phyloP scores from a whole-genome alignment of 2,888 invertebrate genomes.

The Apocheima hispidaria region DNA sequence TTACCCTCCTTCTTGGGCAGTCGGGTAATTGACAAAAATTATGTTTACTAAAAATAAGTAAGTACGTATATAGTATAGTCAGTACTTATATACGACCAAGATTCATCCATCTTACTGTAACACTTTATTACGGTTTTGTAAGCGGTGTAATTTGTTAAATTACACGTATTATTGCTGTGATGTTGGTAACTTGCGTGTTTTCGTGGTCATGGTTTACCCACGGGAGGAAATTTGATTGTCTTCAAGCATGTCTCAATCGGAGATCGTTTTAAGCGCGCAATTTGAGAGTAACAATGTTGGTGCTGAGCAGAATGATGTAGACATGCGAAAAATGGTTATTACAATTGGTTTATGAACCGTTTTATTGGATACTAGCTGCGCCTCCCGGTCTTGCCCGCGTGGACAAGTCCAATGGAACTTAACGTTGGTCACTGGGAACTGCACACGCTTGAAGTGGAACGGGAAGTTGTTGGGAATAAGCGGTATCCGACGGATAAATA shows the following conservation, averaged over 20 bases:
- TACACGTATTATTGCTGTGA: conserved; percentile 46
- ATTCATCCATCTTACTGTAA: conserved; percentile 31
- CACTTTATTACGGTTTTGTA: conserved; percentile 41
- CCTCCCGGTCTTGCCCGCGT: no score
- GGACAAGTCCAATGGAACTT: no score
- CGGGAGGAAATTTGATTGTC: conserved; percentile 9
- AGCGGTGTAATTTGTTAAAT: conserved; percentile 43
- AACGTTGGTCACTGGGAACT: no score
- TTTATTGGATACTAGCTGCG: no score
- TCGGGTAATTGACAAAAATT: no score
- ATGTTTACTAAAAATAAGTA: no score
- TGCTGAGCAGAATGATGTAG: not conserved
- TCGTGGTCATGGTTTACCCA: conserved; percentile 17
- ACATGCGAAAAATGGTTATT: not conserved
- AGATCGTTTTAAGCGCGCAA: conserved; percentile 6
- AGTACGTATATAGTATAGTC: not conserved
- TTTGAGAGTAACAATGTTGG: conserved; percentile 3
- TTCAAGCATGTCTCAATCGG: conserved; percentile 11
- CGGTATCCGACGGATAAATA: no score
- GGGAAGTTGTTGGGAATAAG: no score
- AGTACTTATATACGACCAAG: not conserved
- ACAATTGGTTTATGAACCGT: no score
- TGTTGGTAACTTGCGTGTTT: conserved; percentile 30
- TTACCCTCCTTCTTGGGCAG: no score
- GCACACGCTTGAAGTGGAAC: no score